Evolutionary conservation across 2,797 vertebrate genomes (phyloP), one percentile per base, ranked within the genome.

Genomic region (Acanthurus lineatus): DNA sequence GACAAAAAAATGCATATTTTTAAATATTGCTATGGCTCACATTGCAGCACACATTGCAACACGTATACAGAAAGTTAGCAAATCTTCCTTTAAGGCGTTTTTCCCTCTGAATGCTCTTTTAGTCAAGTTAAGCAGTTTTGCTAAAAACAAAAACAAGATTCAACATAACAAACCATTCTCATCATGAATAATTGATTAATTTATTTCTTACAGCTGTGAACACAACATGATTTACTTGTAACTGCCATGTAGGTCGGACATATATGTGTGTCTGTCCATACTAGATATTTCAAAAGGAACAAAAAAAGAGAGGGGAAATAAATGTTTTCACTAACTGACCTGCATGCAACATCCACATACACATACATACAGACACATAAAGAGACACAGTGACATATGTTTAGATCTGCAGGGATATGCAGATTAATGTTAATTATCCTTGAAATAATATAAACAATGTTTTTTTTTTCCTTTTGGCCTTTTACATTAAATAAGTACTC

Each of bases 141-240:
- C 57, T 66, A 56, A 73, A 87, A 88, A 85, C 72, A 88, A 79
- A 87, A 81, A 77, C 81, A 77, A 6, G 48, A 72, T 64, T 47
- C 49, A 71, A 81, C 82, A 76, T 63, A 77, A 79, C 58, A 56
- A 87, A 86, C 65, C 49, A 60, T 68, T 52, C 20, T 83, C 22
- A 66, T 81, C 49, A 75, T 85, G n/a, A 82, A 87, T 85, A 69
- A 75, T 87, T 44, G 73, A 90, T 68, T 15, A 51, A 14, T 9
- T 19, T 20, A 45, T 70, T 32, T 42, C 72, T 73, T 75, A 62
- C 48, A 64, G 69, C 73, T 73, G 61, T 76, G 78, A 89, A 81
- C 61, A 78, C 62, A 88, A 49, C 48, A 32, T 73, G 15, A 8
- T 60, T 40, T 57, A 51, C 8, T 71, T 58, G 42, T 5, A 54